Conservation (phyloP, 64 coral and sea anemone genomes). For the Montipora efflorescens region DNA sequence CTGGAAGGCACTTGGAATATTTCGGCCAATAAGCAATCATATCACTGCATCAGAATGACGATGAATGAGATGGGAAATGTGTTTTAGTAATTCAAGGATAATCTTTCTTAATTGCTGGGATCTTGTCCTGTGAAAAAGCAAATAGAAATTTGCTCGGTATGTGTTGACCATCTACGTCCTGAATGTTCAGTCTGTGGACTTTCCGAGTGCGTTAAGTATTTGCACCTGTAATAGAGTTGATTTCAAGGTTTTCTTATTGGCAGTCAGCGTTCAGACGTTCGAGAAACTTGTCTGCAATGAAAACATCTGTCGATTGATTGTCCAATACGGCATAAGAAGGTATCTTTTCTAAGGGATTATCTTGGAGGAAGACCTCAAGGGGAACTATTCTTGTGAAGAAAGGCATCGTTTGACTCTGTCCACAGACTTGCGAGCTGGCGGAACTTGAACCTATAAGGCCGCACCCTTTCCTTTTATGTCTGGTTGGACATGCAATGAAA, state of each 20-base stretch:
- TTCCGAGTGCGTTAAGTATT: slow-evolving; percentile 45
- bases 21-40: too few relatives aligned
- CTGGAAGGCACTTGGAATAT: too few relatives aligned
- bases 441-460: not conserved
- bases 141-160: slow-evolving; percentile 29
- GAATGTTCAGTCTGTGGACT: slow-evolving; percentile 52
- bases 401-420: not conserved
- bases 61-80: too few relatives aligned
- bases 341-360: slow-evolving; percentile 43
- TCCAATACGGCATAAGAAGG: slow-evolving; percentile 74
- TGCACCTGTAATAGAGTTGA: slow-evolving; percentile 43
- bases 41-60: too few relatives aligned
- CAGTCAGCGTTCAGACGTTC: slow-evolving; percentile 6
- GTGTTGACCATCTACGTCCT: slow-evolving; percentile 43
- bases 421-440: slow-evolving; percentile 65
- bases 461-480: slow-evolving; percentile 2
- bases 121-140: slow-evolving; percentile 35
- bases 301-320: slow-evolving; percentile 72
- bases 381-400: slow-evolving; percentile 67
- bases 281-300: slow-evolving; percentile 53
- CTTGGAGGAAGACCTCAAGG: slow-evolving; percentile 45
- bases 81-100: too few relatives aligned
- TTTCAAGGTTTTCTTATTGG: slow-evolving; percentile 39
- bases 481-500: slow-evolving; percentile 19
- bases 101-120: too few relatives aligned